Percentiles rank a stretch among this genome's conserved stretches.
Evolutionary conservation across 1,140 invertebrate species (phyloP).

Genomic region (Pemphigus obesinymphae): DNA sequence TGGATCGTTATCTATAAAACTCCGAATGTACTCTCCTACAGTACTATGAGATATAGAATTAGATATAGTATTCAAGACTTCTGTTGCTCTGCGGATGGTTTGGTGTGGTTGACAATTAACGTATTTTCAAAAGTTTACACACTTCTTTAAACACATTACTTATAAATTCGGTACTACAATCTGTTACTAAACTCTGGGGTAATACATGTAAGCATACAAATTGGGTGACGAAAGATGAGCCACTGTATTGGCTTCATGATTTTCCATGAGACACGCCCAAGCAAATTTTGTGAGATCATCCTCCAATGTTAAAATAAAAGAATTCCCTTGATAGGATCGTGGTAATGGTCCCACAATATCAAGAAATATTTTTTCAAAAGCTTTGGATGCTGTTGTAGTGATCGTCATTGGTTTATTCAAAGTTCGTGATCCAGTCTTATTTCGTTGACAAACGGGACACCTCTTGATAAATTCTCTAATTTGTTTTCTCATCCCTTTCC

Average conservation of each 20-base stretch:
- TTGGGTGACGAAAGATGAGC: slow-evolving; percentile 36
- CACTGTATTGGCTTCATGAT: slow-evolving; percentile 49
- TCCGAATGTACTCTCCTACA: slow-evolving; percentile 51
- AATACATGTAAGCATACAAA: background rate
- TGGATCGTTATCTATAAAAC: slow-evolving; percentile 47
- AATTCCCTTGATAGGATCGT: background rate
- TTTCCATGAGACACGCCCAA: slow-evolving; percentile 47
- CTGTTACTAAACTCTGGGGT: no score
- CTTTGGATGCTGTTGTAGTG: background rate
- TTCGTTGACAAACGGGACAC: no score
- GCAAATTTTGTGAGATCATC: background rate
- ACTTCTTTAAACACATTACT: no score
- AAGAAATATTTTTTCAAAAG: background rate
- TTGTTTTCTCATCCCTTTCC: no score
- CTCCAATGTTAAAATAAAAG: background rate
- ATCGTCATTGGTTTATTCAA: background rate
- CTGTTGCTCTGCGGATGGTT: background rate
- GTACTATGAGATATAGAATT: slow-evolving; percentile 44
- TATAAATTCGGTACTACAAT: no score
- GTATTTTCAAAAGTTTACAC: background rate
- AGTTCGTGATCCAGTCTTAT: slow-evolving; percentile 36
- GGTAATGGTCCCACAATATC: no score
- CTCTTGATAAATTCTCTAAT: no score
- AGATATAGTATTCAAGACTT: background rate
- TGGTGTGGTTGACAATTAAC: background rate